Evolutionary conservation across 2,113 vertebrate species (phyloP), one percentile per base, ranked within the genome.

Genomic region (Maccullochella peelii): DNA sequence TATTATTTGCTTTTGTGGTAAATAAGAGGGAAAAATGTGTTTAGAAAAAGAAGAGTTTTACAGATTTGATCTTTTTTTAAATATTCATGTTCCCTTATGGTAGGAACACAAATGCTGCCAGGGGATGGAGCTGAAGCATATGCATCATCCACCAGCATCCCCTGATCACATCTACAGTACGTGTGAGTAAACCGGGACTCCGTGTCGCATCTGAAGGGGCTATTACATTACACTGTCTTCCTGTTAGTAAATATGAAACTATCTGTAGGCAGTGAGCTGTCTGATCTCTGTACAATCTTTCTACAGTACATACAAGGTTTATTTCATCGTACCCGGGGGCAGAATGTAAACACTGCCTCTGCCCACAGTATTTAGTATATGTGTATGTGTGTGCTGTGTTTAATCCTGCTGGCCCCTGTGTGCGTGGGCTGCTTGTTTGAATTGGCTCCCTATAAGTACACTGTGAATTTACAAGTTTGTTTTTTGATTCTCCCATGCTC

Each of bases 271-370:
- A 61, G 72, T 8, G 44, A 73, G 55, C n/a, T 2, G 71, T 92
- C 90, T 89, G 83, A 88, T 91, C 65, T 67, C 23, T 21, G 33
- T 33, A 33, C 3, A 79, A 93, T 93, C 89, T 91, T 76, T 86
- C 76, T 73, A 1, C 72, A 66, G 52, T 67, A 61, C 80, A 90
- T 42, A 52, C 82, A 88, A 84, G 85, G 77, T 80, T 90, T 86
- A 84, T 90, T 84, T 88, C 36, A 69, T 66, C 23, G 52, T 63
- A 69, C 70, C 44, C 55, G 7, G 73, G 80, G 85, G 79, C 79
- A 74, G 79, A 87, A 88, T 84, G 82, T 92, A 91, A 94, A 94
- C 90, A 87, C 82, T 27, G 70, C 63, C 75, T 76, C 62, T 81
- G 72, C 76, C 82, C 77, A 86, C 89, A 65, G 36, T 77, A 9